phyloP scores from a whole-genome alignment of 2,888 invertebrate genomes.

The Clivina fossor region DNA sequence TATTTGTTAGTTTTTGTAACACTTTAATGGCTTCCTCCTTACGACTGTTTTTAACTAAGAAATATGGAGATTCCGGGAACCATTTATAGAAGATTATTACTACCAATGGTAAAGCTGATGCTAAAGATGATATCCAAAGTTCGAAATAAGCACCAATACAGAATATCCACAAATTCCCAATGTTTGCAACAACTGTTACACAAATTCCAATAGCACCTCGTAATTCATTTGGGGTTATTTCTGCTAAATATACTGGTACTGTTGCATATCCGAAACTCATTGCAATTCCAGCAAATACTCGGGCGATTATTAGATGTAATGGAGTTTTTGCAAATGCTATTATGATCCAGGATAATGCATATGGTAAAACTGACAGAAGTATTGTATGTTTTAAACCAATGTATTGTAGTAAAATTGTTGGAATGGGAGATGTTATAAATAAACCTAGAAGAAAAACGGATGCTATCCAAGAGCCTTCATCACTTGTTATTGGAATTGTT shows the following conservation, averaged over 20 bases:
- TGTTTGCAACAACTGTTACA: constrained; percentile 59
- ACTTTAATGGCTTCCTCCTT: constrained; percentile 43
- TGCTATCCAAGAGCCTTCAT: constrained; percentile 59
- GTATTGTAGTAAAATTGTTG: constrained; percentile 62
- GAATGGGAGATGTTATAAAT: constrained; percentile 59
- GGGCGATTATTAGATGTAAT: constrained; percentile 57
- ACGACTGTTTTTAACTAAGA: constrained; percentile 11
- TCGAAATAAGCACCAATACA: constrained; percentile 59
- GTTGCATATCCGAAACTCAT: constrained; percentile 39
- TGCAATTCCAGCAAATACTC: constrained; percentile 62
- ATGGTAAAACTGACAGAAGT: constrained; percentile 59
- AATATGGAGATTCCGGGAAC: constrained; percentile 57
- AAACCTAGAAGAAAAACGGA: constrained; percentile 64
- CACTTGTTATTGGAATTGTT: constrained; percentile 52
- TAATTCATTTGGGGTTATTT: constrained; percentile 25
- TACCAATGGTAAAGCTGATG: constrained; percentile 60
- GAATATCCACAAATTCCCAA: constrained; percentile 60
- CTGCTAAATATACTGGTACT: constrained; percentile 31
- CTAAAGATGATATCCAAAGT: constrained; percentile 55
- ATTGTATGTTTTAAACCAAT: constrained; percentile 62
- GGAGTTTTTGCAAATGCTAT: constrained; percentile 60
- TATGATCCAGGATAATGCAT: constrained; percentile 61
- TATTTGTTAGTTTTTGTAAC: constrained; percentile 59
- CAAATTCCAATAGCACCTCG: constrained; percentile 56
- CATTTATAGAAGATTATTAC: constrained; percentile 59